Evolutionary conservation across 1,140 invertebrate species (phyloP).

Genomic region (Penaeus japonicus): DNA sequence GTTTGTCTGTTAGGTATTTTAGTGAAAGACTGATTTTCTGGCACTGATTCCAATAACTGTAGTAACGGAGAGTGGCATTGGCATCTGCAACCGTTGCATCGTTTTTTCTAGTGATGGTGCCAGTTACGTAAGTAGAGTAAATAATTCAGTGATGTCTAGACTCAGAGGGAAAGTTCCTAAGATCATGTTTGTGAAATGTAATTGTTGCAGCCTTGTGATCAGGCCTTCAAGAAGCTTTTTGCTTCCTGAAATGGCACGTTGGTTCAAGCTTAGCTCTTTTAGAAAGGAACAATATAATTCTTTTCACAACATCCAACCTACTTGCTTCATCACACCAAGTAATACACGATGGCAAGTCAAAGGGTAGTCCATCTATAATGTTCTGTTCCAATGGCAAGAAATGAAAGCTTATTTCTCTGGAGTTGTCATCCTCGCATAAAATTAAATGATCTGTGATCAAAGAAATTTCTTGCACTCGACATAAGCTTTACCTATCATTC

Average conservation of each 20-base stretch:
- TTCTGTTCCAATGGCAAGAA: neutral
- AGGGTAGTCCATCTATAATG: slow-evolving; percentile 37
- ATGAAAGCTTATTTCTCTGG: neutral
- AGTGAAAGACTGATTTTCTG: slow-evolving; percentile 38
- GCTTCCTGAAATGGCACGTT: slow-evolving; percentile 33
- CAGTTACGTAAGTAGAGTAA: slow-evolving; percentile 38
- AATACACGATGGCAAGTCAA: slow-evolving; percentile 53
- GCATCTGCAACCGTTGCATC: slow-evolving; percentile 42
- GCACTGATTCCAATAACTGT: slow-evolving; percentile 33
- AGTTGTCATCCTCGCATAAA: slow-evolving; percentile 10
- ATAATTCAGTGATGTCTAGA: slow-evolving; percentile 53
- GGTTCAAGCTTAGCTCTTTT: slow-evolving; percentile 42
- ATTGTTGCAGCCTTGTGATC: slow-evolving; percentile 50
- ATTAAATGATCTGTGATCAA: slow-evolving; percentile 33
- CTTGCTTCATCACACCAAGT: slow-evolving; percentile 40
- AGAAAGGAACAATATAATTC: slow-evolving; percentile 27
- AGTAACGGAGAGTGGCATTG: neutral
- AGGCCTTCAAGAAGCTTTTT: slow-evolving; percentile 42
- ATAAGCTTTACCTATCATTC: slow-evolving; percentile 33
- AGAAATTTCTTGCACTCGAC: slow-evolving; percentile 20
- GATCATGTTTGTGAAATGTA: slow-evolving; percentile 39
- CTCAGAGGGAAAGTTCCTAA: slow-evolving; percentile 18
- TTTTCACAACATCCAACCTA: slow-evolving; percentile 36
- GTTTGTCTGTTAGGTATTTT: slow-evolving; percentile 39
- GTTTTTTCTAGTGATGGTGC: slow-evolving; percentile 39